Percentiles rank a stretch among this genome's conserved stretches.
phyloP scores from a whole-genome alignment of 2,888 invertebrate genomes.

The Drosophila buzzatii region DNA sequence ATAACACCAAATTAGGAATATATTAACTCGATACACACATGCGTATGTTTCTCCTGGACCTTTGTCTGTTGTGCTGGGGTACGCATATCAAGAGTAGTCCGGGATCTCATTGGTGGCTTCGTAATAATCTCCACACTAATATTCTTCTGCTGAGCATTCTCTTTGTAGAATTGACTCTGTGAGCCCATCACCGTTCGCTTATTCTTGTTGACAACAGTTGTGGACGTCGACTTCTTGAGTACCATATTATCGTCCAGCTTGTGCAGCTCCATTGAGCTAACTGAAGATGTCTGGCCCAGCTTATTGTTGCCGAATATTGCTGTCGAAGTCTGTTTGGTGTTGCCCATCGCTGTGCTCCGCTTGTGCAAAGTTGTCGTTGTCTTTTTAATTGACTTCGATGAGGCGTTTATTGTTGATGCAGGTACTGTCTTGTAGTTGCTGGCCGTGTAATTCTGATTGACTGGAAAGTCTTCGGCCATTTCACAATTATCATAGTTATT shows the following conservation, averaged over 20 bases:
- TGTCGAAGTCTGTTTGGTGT: constrained; percentile 61
- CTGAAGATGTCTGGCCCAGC: constrained; percentile 82
- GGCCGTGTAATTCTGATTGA: constrained; percentile 77
- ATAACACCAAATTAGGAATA: neutral
- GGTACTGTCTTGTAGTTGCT: constrained; percentile 49
- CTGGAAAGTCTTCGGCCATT: constrained; percentile 85
- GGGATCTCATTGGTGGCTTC: constrained; percentile 84
- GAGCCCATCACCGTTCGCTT: constrained; percentile 69
- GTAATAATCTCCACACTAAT: constrained; percentile 84
- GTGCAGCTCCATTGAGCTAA: constrained; percentile 85
- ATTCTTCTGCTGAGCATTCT: constrained; percentile 83
- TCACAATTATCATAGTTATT: constrained; percentile 84
- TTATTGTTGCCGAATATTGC: constrained; percentile 71
- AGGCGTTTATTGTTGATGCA: constrained; percentile 60
- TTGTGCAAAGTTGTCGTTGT: constrained; percentile 79
- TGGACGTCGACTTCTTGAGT: constrained; percentile 82
- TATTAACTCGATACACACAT: constrained; percentile 55
- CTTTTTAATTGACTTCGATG: constrained; percentile 81
- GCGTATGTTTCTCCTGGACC: constrained; percentile 66
- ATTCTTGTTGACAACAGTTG: constrained; percentile 81
- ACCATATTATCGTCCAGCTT: constrained; percentile 84
- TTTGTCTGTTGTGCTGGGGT: constrained; percentile 64
- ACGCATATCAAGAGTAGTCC: constrained; percentile 84
- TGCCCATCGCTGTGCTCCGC: constrained; percentile 71
- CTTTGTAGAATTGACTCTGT: constrained; percentile 81